Base-by-base conservation (phyloP, 1,140 invertebrate genomes). In the Trichoplusia ni region DNA sequence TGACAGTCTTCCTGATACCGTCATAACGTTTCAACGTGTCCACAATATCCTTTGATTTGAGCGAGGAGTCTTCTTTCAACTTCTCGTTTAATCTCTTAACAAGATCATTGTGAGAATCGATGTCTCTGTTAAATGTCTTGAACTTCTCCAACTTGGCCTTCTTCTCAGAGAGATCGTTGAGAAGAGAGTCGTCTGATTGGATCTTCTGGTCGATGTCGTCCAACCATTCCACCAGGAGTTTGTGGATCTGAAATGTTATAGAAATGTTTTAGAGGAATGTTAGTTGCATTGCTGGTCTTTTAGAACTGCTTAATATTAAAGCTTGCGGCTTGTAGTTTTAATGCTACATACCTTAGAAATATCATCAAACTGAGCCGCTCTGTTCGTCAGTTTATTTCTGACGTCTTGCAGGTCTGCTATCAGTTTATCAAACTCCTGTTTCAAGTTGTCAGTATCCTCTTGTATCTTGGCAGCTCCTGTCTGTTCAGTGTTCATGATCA, bases 401-500 rank as follows among this genome's bases (percentile, higher is more conserved):
- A 94, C 91, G 29, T 96, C 95, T 81, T 96, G 94, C 16, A 98
- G 93, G 73, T 98, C 96, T 42, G 91, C 89, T 38, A 97, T 91
- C 0, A 98, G 81, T 75, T 95, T 96, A 62, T 98, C 97, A 81
- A 98, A 97, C 79, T 98, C 96, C 71, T 94, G 92, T 82, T 97
- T 96, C 2, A 99, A 84, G 69, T 94, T 95, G 69, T 97, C 96
- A 0, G 96, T 97, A 71, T 97, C 96, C 80, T 98, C 97, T 82
- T 98, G 94, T 49, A 98, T 97, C 81, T 97, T 97, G 0, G 93
- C 92, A 0, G 95, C 95, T 0, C 97, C 97, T 65, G 93, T 93
- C 67, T 96, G 94, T 89, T 98, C 97, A 0, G 97, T 98, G 77
- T 97, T 98, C 92, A 97, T 94, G 2, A 97, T 96, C 0, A 98